Percentiles rank a stretch among this genome's conserved stretches.
Evolutionary conservation across 2,797 vertebrate genomes (phyloP).

Genomic region (Malacoraja senta): DNA sequence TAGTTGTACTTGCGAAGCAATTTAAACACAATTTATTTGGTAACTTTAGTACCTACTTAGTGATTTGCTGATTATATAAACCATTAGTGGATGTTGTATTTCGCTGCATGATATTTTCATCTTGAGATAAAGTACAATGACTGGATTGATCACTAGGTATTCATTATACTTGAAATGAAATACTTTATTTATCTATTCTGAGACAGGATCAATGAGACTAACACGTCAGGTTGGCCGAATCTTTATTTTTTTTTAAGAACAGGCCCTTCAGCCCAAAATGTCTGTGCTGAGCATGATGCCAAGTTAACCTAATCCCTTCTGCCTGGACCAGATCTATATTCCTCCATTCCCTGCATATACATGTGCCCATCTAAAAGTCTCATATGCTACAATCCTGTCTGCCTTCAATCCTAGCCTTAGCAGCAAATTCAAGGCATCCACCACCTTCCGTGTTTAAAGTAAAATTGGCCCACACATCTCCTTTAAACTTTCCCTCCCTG

Average conservation of each 20-base stretch:
- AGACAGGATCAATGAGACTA: not conserved
- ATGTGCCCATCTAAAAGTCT: too few species aligned
- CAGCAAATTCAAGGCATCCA: too few species aligned
- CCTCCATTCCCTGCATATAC: too few species aligned
- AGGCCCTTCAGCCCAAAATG: too few species aligned
- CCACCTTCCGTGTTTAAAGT: too few species aligned
- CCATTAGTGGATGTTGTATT: not conserved
- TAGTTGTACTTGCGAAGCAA: not conserved
- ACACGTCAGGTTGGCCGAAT: not conserved
- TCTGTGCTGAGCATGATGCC: too few species aligned
- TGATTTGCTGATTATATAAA: not conserved
- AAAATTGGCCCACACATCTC: too few species aligned
- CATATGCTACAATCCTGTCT: too few species aligned
- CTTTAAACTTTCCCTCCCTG: too few species aligned
- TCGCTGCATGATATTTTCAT: not conserved
- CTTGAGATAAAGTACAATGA: not conserved
- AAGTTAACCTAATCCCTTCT: too few species aligned
- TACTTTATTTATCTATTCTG: not conserved
- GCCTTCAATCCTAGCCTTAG: too few species aligned
- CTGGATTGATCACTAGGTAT: not conserved
- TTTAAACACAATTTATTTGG: constrained; percentile 10
- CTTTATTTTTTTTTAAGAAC: not conserved
- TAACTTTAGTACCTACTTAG: not conserved
- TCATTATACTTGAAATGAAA: not conserved
- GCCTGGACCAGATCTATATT: too few species aligned